A percentile compares a stretch with the other conserved stretches of the same genome.
Conservation (phyloP, 2,113 vertebrate genomes). For the Ginglymostoma cirratum region DNA sequence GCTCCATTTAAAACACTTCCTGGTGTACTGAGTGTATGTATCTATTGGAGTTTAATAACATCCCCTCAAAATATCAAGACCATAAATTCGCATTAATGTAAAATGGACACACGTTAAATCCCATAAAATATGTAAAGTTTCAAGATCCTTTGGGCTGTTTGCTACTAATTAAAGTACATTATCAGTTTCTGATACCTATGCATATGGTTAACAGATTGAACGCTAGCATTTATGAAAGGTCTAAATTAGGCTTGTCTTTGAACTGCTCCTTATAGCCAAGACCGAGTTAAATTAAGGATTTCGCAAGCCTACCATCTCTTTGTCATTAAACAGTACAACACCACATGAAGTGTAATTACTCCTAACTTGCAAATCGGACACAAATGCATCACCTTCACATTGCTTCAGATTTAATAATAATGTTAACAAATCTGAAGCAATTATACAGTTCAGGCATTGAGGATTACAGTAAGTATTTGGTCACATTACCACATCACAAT, state of each 20-base stretch:
- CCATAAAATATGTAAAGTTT: neutral
- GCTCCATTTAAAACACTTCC: neutral
- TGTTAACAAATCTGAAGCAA: neutral
- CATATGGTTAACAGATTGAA: neutral
- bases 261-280: neutral
- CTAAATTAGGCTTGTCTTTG: neutral
- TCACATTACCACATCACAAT: neutral
- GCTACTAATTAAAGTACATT: neutral
- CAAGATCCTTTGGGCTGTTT: neutral
- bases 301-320: neutral
- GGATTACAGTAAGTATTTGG: neutral
- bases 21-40: neutral
- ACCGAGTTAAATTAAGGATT: neutral
- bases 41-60: neutral
- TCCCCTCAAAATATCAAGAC: neutral
- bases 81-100: neutral
- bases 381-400: neutral
- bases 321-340: neutral
- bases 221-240: neutral
- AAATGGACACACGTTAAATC: neutral
- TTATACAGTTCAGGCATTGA: neutral
- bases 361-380: neutral
- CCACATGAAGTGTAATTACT: neutral
- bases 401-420: neutral
- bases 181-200: neutral